Evolutionary conservation across 2,797 vertebrate species (phyloP).

Genomic region (Discoglossus pictus): DNA sequence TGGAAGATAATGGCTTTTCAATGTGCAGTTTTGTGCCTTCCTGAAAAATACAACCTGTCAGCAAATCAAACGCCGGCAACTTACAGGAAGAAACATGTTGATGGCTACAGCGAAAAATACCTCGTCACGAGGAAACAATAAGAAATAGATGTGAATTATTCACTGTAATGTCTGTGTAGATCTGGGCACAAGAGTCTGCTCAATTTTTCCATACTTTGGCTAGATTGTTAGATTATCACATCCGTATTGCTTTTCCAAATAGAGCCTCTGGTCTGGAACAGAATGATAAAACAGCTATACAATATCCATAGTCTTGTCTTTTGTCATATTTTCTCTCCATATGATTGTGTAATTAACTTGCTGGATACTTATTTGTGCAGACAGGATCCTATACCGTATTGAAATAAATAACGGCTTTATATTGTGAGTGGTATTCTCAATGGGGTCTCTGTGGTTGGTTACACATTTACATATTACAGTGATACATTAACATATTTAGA

Average conservation of each 20-base stretch:
- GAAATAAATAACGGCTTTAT: too few relatives aligned
- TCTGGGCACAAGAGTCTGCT: conserved; percentile 7
- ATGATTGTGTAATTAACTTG: too few relatives aligned
- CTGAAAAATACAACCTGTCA: conserved; percentile 50
- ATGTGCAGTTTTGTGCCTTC: conserved; percentile 30
- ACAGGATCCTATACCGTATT: background rate
- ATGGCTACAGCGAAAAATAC: conserved; percentile 35
- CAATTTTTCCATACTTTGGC: background rate
- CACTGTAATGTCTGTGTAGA: conserved; percentile 8
- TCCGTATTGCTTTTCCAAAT: conserved; percentile 3
- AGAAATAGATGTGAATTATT: conserved; percentile 30
- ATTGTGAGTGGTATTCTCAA: too few relatives aligned
- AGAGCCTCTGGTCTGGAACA: background rate
- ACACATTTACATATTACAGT: too few relatives aligned
- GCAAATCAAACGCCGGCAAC: conserved; percentile 24
- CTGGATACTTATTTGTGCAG: background rate
- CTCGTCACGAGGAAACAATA: conserved; percentile 18
- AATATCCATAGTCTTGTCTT: background rate
- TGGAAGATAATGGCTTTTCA: conserved; percentile 50
- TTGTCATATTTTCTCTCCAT: too few relatives aligned
- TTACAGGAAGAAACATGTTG: conserved; percentile 41
- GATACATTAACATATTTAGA: too few relatives aligned
- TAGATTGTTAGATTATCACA: conserved; percentile 20
- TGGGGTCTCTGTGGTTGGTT: too few relatives aligned
- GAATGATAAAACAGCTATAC: conserved; percentile 5